Evolutionary conservation across 2,888 invertebrate genomes (phyloP), one percentile per base, ranked within the genome.

Genomic region (Drosophila testacea): DNA sequence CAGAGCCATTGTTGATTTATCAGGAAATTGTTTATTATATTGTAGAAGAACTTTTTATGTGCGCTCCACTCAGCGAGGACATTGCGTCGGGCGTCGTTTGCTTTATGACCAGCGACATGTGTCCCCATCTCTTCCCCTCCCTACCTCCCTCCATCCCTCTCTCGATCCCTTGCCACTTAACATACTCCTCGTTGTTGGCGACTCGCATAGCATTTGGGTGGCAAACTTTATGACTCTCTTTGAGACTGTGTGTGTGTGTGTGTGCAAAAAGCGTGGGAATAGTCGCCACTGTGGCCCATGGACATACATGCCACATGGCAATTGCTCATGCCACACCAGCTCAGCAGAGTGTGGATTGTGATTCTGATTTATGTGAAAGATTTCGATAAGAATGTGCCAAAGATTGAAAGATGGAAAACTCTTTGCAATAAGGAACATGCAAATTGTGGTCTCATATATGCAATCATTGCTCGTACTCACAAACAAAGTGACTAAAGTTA

Each of bases 21-120:
- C 87, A 82, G 87, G 82, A 84, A 84, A 84, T 84, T 84, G 83
- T 84, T 84, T 84, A 87, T 84, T 84, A 79, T 84, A 82, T 87
- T 87, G 81, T 79, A 41, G 79, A 79, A 71, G 65, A 79, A 81
- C 64, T 74, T 81, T 79, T 84, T 82, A 82, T 82, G 85, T 69
- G 69, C 60, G 51, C 77, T 66, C 71, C 70, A 62, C 77, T 78
- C 72, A 70, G 22, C 73, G 79, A 81, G 79, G 79, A 80, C 74
- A 77, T 54, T 48, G 55, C 65, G 69, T 51, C 60, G 71, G 57
- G 77, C 69, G 60, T 77, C 78, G 80, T 68, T 71, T 82, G 70
- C 68, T 83, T 83, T 83, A 87, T 76, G 71, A 70, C 61, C 75
- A 77, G 54, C 69, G 62, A 60, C 63, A 73, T 71, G 47, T 61